Evolutionary conservation across 2,113 vertebrate genomes (phyloP).

Genomic region (Telmatochromis sp.): DNA sequence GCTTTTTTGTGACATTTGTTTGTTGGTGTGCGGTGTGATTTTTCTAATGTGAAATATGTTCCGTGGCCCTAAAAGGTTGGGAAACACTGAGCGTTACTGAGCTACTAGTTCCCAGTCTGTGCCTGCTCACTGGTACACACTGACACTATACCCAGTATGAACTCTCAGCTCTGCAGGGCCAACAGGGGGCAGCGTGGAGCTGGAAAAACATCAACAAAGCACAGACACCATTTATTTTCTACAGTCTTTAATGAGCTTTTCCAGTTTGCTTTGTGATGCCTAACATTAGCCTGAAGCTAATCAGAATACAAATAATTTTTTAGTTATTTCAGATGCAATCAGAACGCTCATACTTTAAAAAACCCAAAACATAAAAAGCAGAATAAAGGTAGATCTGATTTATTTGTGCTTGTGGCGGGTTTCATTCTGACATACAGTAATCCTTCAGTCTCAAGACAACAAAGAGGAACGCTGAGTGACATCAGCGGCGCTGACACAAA

Average conservation of each 20-base stretch:
- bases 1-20: neutral
- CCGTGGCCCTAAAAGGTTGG: neutral
- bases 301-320: slow-evolving; percentile 45
- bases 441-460: slow-evolving; percentile 9
- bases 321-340: slow-evolving; percentile 42
- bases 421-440: neutral
- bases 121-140: neutral
- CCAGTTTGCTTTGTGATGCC: slow-evolving; percentile 37
- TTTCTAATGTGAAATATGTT: neutral
- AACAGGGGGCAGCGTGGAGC: slow-evolving; percentile 16
- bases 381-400: slow-evolving; percentile 54
- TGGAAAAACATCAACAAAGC: neutral
- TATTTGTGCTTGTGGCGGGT: slow-evolving; percentile 39
- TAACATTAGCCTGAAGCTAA: slow-evolving; percentile 44
- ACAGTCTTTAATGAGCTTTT: slow-evolving; percentile 63
- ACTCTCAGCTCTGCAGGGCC: neutral
- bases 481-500: slow-evolving; percentile 13
- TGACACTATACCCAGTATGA: neutral
- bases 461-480: slow-evolving; percentile 6
- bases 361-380: slow-evolving; percentile 40
- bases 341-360: slow-evolving; percentile 44
- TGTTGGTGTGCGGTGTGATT: neutral
- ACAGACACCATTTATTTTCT: slow-evolving; percentile 22
- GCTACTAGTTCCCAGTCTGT: neutral
- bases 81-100: neutral